Percentiles rank a stretch among this genome's conserved stretches.
Conservation (phyloP, 1,140 invertebrate genomes). For the Drosophila sturtevanti region DNA sequence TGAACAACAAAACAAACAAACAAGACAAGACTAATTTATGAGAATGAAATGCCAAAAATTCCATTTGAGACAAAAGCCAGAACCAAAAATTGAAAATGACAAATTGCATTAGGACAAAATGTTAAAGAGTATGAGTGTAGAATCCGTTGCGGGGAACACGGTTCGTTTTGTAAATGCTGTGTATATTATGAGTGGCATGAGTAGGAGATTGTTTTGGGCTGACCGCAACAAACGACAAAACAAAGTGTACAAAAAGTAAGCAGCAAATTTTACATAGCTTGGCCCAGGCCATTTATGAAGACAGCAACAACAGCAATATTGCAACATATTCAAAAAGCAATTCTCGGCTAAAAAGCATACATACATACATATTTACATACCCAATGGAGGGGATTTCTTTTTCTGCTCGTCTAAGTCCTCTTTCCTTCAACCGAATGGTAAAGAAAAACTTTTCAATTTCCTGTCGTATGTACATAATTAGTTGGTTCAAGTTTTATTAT, state of each 20-base stretch:
- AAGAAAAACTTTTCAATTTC: no score
- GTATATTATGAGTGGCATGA: not conserved
- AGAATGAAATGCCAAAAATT: constrained; percentile 72
- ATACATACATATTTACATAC: constrained; percentile 21
- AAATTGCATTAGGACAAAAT: constrained; percentile 67
- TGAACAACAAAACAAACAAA: constrained; percentile 20
- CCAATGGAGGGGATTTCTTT: not conserved
- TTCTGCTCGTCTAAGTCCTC: no score
- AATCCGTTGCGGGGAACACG: not conserved
- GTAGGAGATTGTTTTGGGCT: constrained; percentile 25
- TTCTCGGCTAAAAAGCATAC: constrained; percentile 60
- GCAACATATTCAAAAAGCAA: constrained; percentile 73
- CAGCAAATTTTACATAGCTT: constrained; percentile 51
- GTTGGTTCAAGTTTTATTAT: no score
- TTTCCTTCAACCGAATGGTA: no score
- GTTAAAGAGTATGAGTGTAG: not conserved
- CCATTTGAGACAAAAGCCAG: constrained; percentile 60
- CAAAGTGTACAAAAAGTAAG: constrained; percentile 64
- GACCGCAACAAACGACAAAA: constrained; percentile 65
- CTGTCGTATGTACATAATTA: no score
- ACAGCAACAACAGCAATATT: constrained; percentile 51
- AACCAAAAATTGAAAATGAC: constrained; percentile 72
- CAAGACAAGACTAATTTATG: constrained; percentile 59
- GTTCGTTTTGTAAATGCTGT: not conserved
- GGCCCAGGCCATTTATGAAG: constrained; percentile 57